phyloP scores from a whole-genome alignment of 2,797 vertebrate genomes.

The Podargus strigoides region DNA sequence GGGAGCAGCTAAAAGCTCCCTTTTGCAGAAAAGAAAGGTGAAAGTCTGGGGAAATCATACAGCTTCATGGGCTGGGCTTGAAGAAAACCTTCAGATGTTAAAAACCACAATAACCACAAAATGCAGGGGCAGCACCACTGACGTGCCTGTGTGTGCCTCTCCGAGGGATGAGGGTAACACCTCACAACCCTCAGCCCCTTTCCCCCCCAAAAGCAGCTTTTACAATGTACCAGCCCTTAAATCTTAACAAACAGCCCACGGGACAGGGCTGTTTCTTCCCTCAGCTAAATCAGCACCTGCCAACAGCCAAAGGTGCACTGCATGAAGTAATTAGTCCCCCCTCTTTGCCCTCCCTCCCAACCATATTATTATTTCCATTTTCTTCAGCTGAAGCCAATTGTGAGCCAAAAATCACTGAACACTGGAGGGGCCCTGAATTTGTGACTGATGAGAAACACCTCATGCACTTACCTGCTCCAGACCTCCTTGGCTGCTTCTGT shows the following conservation, averaged over 20 bases:
- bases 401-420: background rate
- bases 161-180: no score
- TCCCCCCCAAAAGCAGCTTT: background rate
- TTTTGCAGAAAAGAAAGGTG: background rate
- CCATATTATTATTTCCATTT: background rate
- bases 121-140: background rate
- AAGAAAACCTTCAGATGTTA: background rate
- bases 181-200: background rate
- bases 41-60: background rate
- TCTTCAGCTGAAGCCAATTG: background rate
- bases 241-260: background rate
- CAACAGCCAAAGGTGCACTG: background rate
- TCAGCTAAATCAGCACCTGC: background rate
- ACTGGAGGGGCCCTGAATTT: background rate
- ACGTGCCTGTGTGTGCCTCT: fast-evolving
- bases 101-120: background rate
- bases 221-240: background rate
- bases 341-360: background rate
- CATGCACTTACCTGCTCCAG: background rate
- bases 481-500: background rate
- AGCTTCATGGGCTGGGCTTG: background rate
- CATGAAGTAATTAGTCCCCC: background rate
- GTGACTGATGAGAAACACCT: background rate
- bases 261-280: background rate
- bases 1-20: background rate